Conservation (phyloP, 1,140 invertebrate species). For the Euura saliciscinereae region DNA sequence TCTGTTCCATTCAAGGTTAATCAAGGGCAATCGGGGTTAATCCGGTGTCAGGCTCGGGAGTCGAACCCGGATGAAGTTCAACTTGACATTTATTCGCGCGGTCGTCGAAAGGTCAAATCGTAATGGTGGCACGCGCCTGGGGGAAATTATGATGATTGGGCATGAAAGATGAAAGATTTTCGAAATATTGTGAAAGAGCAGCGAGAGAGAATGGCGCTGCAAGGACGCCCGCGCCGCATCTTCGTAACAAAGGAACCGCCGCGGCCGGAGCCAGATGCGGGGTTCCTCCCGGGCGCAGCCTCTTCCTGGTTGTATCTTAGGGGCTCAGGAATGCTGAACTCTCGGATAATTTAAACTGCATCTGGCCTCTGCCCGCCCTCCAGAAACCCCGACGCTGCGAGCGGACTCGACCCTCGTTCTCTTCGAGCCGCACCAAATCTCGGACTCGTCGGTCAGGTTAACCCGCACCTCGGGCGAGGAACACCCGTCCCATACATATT, state of each 20-base stretch:
- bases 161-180: too few relatives aligned
- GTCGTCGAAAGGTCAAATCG: not conserved
- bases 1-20: not conserved
- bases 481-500: not conserved
- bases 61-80: not conserved
- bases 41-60: not conserved
- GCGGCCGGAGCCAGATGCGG: not conserved
- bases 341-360: slow-evolving; percentile 1
- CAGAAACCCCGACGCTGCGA: not conserved
- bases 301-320: not conserved
- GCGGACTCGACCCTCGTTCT: too few relatives aligned
- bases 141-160: too few relatives aligned
- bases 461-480: not conserved
- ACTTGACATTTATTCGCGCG: not conserved
- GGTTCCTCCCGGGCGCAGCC: not conserved
- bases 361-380: not conserved
- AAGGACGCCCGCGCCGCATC: not conserved
- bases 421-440: too few relatives aligned
- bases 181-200: too few relatives aligned
- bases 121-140: too few relatives aligned
- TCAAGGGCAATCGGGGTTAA: not conserved
- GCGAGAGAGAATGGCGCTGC: not conserved
- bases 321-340: slow-evolving; percentile 1
- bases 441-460: not conserved
- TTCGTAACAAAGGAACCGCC: not conserved